Percentiles rank a stretch among this genome's conserved stretches.
These are phyloP conservation scores for Monoplex corrugatus DNA, from an alignment of 2,888 invertebrate species.

Conservation along the genomic window DNA sequence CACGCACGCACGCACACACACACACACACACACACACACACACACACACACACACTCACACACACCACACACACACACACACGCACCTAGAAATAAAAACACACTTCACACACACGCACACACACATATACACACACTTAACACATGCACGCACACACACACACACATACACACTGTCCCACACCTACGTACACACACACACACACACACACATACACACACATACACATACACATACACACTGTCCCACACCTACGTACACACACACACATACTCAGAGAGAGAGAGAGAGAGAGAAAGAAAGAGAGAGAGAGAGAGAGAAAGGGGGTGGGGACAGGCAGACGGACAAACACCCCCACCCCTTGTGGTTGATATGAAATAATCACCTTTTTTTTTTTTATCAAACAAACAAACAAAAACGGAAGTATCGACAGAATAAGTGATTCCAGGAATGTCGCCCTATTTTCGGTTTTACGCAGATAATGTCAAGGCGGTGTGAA, in stretches of 20 bases:
- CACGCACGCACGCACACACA: constrained; percentile 5
- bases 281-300: background rate
- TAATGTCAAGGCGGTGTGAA: too few relatives aligned
- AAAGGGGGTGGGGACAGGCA: too few relatives aligned
- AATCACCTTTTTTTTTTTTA: too few relatives aligned
- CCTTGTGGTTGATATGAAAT: too few relatives aligned
- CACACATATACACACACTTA: background rate
- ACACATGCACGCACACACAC: background rate
- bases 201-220: constrained; percentile 29
- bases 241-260: background rate
- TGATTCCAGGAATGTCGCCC: too few relatives aligned
- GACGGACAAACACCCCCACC: too few relatives aligned
- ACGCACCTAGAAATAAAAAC: too few relatives aligned
- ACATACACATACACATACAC: constrained; percentile 27
- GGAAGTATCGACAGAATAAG: background rate
- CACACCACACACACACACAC: too few relatives aligned
- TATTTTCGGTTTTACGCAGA: too few relatives aligned
- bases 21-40: constrained; percentile 17
- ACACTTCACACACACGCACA: too few relatives aligned
- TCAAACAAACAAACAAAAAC: background rate
- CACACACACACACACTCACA: too few relatives aligned
- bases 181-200: background rate
- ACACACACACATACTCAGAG: background rate
- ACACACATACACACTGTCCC: background rate
- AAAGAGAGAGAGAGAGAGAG: too few relatives aligned